Base-by-base conservation (phyloP, 2,113 vertebrate genomes). In the Megaceryle maxima region DNA sequence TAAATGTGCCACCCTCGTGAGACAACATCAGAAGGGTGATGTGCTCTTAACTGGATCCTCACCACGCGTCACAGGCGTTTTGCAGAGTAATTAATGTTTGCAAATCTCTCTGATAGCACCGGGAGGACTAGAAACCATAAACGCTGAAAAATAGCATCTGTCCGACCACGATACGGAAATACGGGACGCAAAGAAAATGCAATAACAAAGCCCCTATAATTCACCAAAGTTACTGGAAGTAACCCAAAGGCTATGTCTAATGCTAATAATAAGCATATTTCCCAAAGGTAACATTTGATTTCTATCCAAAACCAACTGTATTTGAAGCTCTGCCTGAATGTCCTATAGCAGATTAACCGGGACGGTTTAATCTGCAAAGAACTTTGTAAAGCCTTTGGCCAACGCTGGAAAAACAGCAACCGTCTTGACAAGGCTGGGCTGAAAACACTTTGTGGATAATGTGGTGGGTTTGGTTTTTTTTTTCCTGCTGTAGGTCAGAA, bases 271-370 rank as follows among this genome's bases (percentile, higher is more conserved):
- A 92, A 90, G 73, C 22, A 14, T 64, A 87, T 96, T 96, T 97
- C 94, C 95, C 92, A 43, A 68, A 96, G 92, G 94, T 92, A 35
- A 83, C 74, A 10, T 92, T 94, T 94, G 94, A 82, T 87, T 92
- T 56, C 92, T 68, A 39, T 81, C 92, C 95, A 92, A 83, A 88
- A 16, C 56, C 2, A 21, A 90, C 56, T 28, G 13, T 59, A 72
- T 86, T 81, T 83, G 94, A 95, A 94, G 83, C 88, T 67, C n/a
- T 78, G 86, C 83, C 95, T 83, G 88, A 18, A 24, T 1, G 11
- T 26, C 24, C 74, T 60, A 7, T 0, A 51, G 82, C 29, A 75
- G 91, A 90, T 95, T 50, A 94, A 81, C 50, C 4, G 76, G 88
- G 91, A 79, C 19, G 5, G 57, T 94, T 81, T n/a, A 51, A 80